phyloP scores from a whole-genome alignment of 2,113 vertebrate genomes.

The Theristicus caerulescens region DNA sequence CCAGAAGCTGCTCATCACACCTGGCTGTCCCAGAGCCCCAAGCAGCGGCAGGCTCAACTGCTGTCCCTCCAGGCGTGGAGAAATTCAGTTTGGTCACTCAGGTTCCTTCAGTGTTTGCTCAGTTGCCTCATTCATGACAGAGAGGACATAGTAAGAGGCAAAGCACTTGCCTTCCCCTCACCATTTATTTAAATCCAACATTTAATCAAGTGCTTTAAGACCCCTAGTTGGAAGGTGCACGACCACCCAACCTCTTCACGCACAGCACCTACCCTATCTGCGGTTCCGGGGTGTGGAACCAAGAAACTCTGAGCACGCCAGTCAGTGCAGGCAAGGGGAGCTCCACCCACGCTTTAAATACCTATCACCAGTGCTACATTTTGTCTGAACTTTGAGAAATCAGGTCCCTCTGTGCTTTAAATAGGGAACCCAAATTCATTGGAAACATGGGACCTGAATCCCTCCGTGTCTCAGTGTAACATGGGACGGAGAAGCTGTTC shows the following conservation, averaged over 20 bases:
- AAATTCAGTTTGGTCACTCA: neutral
- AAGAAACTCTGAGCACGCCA: neutral
- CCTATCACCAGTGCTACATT: neutral
- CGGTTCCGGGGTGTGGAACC: neutral
- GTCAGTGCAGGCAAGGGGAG: neutral
- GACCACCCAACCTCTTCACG: neutral
- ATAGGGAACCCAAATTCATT: neutral
- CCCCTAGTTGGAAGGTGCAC: neutral
- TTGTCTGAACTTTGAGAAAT: neutral
- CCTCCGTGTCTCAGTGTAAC: neutral
- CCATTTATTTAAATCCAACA: neutral
- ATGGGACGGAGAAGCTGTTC: neutral
- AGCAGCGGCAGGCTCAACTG: neutral
- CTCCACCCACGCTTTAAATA: neutral
- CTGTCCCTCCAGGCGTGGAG: neutral
- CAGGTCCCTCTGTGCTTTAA: neutral
- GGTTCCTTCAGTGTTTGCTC: neutral
- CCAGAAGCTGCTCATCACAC: neutral
- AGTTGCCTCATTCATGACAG: neutral
- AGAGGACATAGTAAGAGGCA: neutral
- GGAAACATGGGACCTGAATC: neutral
- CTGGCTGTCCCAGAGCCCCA: accelerated
- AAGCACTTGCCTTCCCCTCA: neutral
- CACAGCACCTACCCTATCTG: neutral
- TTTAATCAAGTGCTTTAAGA: neutral